Evolutionary conservation across 92 coral and sea anemone genomes (phyloP).

Genomic region (Phenganax stokvisi): DNA sequence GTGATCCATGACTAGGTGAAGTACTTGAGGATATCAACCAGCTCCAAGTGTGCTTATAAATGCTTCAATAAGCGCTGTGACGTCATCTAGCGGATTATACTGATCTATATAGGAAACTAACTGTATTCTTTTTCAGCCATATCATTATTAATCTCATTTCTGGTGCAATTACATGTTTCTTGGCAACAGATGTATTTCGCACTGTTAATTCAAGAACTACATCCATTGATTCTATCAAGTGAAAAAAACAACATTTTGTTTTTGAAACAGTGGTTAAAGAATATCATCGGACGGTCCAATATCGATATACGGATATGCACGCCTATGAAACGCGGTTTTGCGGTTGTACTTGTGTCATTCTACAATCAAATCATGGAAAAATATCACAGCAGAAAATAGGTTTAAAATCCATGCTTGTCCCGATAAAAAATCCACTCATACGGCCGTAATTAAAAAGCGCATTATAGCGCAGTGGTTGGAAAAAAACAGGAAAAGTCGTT

Average conservation of each 20-base stretch:
- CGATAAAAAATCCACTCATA: neutral
- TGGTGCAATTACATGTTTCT: no score
- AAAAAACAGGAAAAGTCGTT: constrained; percentile 9
- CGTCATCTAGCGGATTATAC: neutral
- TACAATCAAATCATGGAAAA: neutral
- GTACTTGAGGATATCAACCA: neutral
- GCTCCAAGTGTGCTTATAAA: neutral
- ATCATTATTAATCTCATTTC: neutral
- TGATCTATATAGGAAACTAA: no score
- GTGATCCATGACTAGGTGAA: neutral
- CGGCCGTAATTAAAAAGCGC: neutral
- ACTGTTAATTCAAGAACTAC: no score
- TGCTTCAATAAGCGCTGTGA: neutral
- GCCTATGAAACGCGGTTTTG: no score
- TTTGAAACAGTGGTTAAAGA: no score
- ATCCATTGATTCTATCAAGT: no score
- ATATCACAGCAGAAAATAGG: neutral
- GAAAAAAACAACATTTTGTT: no score
- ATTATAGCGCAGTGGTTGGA: neutral
- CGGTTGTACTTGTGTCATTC: no score
- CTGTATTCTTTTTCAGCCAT: neutral
- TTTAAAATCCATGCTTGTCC: constrained; percentile 5
- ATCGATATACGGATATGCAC: no score
- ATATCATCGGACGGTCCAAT: no score
- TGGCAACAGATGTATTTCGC: no score